Conservation (phyloP, 2,113 vertebrate genomes). For the Colistium nudipinnis region DNA sequence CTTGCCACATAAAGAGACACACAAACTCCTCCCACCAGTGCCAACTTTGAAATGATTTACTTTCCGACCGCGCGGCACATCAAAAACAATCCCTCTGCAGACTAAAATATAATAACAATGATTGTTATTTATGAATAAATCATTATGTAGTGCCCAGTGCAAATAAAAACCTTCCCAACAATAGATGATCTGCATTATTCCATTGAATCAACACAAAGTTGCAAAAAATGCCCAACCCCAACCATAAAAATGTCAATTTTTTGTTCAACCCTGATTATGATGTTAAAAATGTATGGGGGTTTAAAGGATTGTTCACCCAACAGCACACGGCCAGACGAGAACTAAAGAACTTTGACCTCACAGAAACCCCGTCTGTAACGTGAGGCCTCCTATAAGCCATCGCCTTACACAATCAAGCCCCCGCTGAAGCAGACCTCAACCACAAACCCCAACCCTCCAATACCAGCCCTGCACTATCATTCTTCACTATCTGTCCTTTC, state of each 20-base stretch:
- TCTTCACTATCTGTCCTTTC: slow-evolving; percentile 35
- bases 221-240: too few species aligned
- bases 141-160: not conserved
- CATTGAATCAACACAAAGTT: not conserved
- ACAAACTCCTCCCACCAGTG: slow-evolving; percentile 14
- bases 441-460: slow-evolving; percentile 61
- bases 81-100: not conserved
- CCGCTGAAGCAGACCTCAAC: slow-evolving; percentile 57
- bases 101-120: not conserved
- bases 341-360: slow-evolving; percentile 58
- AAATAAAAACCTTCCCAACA: not conserved
- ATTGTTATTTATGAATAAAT: not conserved
- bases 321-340: slow-evolving; percentile 25
- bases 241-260: not conserved
- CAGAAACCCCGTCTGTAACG: slow-evolving; percentile 57
- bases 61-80: not conserved
- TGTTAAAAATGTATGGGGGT: too few species aligned
- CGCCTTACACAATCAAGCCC: slow-evolving; percentile 55
- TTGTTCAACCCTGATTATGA: not conserved
- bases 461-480: slow-evolving; percentile 41
- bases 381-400: slow-evolving; percentile 49
- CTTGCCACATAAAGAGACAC: slow-evolving; percentile 5
- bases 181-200: not conserved
- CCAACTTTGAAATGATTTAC: slow-evolving; percentile 12
- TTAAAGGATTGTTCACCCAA: not conserved